Evolutionary conservation across 1,140 invertebrate species (phyloP).

Genomic region (Bombus huntii): DNA sequence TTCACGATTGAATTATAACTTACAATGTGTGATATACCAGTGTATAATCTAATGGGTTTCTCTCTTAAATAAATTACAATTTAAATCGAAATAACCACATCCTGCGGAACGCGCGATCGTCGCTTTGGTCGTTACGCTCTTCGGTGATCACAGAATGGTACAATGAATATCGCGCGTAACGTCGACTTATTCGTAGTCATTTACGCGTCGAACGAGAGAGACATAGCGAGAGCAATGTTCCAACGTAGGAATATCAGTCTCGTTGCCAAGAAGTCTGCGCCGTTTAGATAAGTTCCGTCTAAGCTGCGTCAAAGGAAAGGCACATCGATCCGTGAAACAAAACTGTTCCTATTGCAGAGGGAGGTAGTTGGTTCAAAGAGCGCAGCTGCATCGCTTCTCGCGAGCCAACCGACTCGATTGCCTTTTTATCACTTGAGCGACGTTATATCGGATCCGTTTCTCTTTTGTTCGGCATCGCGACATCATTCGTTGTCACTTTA

Average conservation of each 20-base stretch:
- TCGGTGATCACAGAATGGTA: background rate
- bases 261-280: background rate
- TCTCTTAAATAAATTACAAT: too few species aligned
- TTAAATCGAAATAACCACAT: too few species aligned
- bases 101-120: background rate
- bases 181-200: background rate
- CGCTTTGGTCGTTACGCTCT: background rate
- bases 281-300: constrained; percentile 14
- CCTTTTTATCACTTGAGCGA: constrained; percentile 6
- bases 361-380: background rate
- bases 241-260: background rate
- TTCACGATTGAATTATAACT: too few species aligned
- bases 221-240: background rate
- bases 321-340: constrained; percentile 9
- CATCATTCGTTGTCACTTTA: background rate
- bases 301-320: background rate
- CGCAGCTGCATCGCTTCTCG: background rate
- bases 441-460: background rate
- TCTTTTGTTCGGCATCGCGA: background rate
- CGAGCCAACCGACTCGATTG: background rate
- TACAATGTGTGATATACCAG: too few species aligned
- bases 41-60: too few species aligned
- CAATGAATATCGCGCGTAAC: background rate
- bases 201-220: background rate
- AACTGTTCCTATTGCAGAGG: background rate